Conservation (phyloP, 2,888 invertebrate genomes). For the Heliconius aoede region DNA sequence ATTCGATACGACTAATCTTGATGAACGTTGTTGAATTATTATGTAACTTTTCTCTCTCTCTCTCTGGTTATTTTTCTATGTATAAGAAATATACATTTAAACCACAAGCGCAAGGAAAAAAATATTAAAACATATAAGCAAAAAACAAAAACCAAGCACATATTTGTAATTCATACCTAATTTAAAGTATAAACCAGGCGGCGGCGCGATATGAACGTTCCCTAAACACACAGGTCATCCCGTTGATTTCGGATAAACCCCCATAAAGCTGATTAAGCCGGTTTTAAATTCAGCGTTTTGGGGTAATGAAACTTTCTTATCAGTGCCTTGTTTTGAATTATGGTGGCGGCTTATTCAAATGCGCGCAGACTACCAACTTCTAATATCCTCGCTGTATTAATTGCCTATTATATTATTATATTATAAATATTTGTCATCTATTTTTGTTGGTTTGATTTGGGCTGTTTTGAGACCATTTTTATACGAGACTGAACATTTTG, state of each 20-base stretch:
- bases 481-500: no score
- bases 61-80: no score
- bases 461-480: not conserved
- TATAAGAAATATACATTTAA: not conserved
- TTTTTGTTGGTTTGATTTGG: not conserved
- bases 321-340: slow-evolving; percentile 79
- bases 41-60: not conserved
- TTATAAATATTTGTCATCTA: slow-evolving; percentile 48
- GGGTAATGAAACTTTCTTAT: slow-evolving; percentile 83
- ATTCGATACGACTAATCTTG: not conserved
- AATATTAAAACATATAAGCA: no score
- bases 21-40: rapidly evolving
- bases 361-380: slow-evolving; percentile 55
- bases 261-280: slow-evolving; percentile 77
- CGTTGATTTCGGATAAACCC: slow-evolving; percentile 65
- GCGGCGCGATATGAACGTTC: slow-evolving; percentile 69
- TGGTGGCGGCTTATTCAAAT: slow-evolving; percentile 67
- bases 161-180: slow-evolving; percentile 47
- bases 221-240: slow-evolving; percentile 79
- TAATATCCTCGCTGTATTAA: slow-evolving; percentile 55
- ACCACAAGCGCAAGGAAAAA: not conserved
- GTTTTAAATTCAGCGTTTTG: slow-evolving; percentile 80
- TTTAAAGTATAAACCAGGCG: slow-evolving; percentile 65
- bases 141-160: slow-evolving; percentile 36
- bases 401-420: slow-evolving; percentile 50